Conservation (phyloP, 2,797 vertebrate species). For the Poeciliopsis presidionis region DNA sequence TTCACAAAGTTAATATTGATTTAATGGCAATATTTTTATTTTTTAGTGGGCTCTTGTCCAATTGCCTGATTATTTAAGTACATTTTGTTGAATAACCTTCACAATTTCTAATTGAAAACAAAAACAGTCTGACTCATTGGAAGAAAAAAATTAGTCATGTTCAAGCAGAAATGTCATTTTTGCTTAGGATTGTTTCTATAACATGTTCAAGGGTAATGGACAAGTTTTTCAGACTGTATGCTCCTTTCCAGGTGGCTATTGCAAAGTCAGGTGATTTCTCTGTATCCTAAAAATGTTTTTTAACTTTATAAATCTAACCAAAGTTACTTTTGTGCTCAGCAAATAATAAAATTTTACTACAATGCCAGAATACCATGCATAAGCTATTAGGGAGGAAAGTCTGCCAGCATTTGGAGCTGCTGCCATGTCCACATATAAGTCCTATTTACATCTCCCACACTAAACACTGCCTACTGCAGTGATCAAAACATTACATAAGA, state of each 20-base stretch:
- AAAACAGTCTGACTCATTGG: not conserved
- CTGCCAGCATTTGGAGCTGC: constrained; percentile 32
- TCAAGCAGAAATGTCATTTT: not conserved
- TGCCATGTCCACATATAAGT: constrained; percentile 54
- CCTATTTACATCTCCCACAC: constrained; percentile 60
- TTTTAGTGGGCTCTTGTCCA: not conserved
- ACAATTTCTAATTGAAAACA: not conserved
- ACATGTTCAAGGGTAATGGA: not conserved
- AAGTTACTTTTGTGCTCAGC: not conserved
- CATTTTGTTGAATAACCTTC: not conserved
- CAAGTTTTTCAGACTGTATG: not conserved
- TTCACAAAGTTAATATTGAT: not conserved
- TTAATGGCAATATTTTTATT: not conserved
- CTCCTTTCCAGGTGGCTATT: not conserved
- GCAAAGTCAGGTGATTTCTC: not conserved
- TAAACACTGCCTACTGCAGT: constrained; percentile 55
- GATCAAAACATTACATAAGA: constrained; percentile 77
- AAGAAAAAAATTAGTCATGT: not conserved
- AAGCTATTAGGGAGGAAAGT: constrained; percentile 40
- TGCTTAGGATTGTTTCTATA: not conserved
- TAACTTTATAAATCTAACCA: not conserved
- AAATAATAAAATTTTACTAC: constrained; percentile 19
- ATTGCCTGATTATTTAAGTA: not conserved
- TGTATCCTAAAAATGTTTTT: not conserved
- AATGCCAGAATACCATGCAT: constrained; percentile 27